A percentile compares a stretch with the other conserved stretches of the same genome.
Evolutionary conservation across 53 echinoderm and acorn worm genomes (phyloP).

Genomic region (Echinometra lucunter): DNA sequence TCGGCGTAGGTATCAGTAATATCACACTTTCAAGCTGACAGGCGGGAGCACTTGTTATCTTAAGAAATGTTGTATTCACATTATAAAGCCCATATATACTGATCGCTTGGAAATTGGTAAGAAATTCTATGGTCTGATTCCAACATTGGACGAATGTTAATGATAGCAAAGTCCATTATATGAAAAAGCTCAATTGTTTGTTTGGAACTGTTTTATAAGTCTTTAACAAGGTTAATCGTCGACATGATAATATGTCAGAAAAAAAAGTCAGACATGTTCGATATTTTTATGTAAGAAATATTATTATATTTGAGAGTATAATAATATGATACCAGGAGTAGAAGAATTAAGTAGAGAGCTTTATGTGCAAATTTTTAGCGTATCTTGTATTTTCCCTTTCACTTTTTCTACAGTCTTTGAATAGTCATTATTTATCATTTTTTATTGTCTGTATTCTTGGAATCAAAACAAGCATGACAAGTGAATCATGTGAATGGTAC

Average conservation of each 20-base stretch:
- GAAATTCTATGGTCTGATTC: not conserved
- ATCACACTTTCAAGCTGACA: not conserved
- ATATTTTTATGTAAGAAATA: not conserved
- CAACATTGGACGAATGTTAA: not conserved
- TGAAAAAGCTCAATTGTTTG: conserved; percentile 20
- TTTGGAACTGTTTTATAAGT: conserved; percentile 3
- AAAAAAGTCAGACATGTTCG: not conserved
- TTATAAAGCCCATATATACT: not conserved
- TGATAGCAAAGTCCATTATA: conserved; percentile 36
- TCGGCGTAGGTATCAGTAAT: not conserved
- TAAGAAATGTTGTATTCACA: not conserved
- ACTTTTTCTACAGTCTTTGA: not conserved
- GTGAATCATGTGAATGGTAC: not conserved
- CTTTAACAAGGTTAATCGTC: conserved; percentile 19
- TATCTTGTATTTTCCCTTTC: not conserved
- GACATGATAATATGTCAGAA: not conserved
- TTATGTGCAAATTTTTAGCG: not conserved
- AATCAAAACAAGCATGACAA: not conserved
- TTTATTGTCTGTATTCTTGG: not conserved
- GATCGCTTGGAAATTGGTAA: not conserved
- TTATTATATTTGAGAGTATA: not conserved
- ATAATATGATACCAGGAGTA: not conserved
- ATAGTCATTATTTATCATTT: not conserved
- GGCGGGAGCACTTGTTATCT: not conserved
- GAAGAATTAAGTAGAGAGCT: not conserved